Evolutionary conservation across 1,140 invertebrate genomes (phyloP).

Genomic region (Wiebesia pumilae): DNA sequence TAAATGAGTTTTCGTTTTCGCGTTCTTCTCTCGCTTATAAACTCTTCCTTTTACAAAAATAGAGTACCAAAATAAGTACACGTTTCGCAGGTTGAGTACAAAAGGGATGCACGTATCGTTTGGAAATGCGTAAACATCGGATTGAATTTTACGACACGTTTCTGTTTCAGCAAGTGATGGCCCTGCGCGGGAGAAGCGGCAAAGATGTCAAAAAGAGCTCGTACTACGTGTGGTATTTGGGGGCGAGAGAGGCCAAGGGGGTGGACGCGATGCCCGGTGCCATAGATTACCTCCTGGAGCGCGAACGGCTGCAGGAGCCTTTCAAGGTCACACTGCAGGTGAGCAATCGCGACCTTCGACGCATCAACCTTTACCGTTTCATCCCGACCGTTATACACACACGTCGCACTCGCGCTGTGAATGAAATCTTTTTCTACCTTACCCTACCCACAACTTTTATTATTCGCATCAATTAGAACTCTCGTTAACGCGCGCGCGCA

Average conservation of each 20-base stretch:
- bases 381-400: neutral
- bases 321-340: slow-evolving; percentile 90
- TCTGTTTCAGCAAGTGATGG: slow-evolving; percentile 71
- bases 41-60: too few species aligned
- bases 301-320: slow-evolving; percentile 90
- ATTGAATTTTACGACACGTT: neutral
- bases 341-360: slow-evolving; percentile 55
- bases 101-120: too few species aligned
- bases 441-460: neutral
- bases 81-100: too few species aligned
- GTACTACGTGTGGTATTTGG: slow-evolving; percentile 98
- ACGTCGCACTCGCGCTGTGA: neutral
- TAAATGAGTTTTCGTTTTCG: too few species aligned
- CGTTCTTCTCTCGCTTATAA: too few species aligned
- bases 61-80: too few species aligned
- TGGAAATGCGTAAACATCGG: too few species aligned
- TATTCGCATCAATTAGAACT: slow-evolving; percentile 10
- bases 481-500: neutral
- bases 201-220: slow-evolving; percentile 96
- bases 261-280: slow-evolving; percentile 84
- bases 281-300: slow-evolving; percentile 87
- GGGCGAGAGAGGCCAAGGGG: slow-evolving; percentile 94
- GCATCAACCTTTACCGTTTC: slow-evolving; percentile 34
- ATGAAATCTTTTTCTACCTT: slow-evolving; percentile 18
- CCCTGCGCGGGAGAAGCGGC: slow-evolving; percentile 79